These are phyloP conservation scores for Falco peregrinus DNA, from an alignment of 2,797 vertebrate genomes.

Conservation along the genomic window DNA sequence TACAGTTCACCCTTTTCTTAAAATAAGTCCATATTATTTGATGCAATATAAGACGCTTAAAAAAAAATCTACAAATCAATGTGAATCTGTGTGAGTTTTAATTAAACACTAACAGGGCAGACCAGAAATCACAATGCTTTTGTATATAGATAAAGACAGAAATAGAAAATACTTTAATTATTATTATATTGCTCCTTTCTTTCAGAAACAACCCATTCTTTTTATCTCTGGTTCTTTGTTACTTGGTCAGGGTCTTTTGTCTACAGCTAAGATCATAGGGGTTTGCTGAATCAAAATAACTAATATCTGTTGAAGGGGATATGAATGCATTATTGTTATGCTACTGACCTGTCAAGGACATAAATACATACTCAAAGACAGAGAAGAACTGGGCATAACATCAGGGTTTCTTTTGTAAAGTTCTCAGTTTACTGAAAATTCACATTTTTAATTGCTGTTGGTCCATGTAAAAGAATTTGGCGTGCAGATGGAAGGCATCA, in stretches of 20 bases:
- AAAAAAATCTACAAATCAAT: neutral
- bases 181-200: neutral
- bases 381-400: neutral
- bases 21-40: neutral
- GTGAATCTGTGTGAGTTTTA: neutral
- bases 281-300: conserved; percentile 38
- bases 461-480: neutral
- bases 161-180: neutral
- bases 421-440: neutral
- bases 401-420: neutral
- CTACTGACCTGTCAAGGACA: conserved; percentile 20
- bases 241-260: neutral
- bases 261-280: conserved; percentile 6
- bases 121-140: neutral
- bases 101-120: neutral
- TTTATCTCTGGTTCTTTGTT: neutral
- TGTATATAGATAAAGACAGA: neutral
- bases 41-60: neutral
- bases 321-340: conserved; percentile 31
- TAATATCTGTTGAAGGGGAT: conserved; percentile 41
- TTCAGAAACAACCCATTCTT: neutral
- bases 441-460: conserved; percentile 25
- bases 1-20: neutral
- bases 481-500: conserved; percentile 6
- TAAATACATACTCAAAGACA: neutral